Evolutionary conservation across 2,113 vertebrate genomes (phyloP).

Genomic region (Oreamnos americanus): DNA sequence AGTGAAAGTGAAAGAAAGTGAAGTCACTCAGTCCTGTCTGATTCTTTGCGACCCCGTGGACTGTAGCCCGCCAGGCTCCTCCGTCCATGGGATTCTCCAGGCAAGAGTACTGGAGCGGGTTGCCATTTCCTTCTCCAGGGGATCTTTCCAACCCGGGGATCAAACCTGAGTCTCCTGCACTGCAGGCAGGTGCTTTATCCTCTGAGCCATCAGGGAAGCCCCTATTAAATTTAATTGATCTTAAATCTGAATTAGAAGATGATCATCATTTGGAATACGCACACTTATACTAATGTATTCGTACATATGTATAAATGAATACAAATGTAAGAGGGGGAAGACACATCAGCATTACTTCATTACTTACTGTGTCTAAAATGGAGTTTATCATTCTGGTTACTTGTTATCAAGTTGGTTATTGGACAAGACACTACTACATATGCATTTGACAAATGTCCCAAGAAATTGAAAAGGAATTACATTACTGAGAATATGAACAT

Average conservation of each 20-base stretch:
- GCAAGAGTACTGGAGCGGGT: too few species aligned
- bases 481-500: neutral
- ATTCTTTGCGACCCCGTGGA: too few species aligned
- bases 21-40: too few species aligned
- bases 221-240: neutral
- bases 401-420: constrained; percentile 55
- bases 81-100: too few species aligned
- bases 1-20: too few species aligned
- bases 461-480: constrained; percentile 40
- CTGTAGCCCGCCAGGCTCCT: too few species aligned
- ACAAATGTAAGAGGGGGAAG: neutral
- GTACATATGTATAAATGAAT: neutral
- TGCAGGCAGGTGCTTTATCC: too few species aligned
- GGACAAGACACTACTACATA: constrained; percentile 20
- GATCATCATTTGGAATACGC: neutral
- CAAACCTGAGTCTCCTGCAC: too few species aligned
- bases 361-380: constrained; percentile 2
- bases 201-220: too few species aligned
- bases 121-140: too few species aligned
- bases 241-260: neutral
- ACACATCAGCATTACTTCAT: neutral
- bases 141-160: too few species aligned
- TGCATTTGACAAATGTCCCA: neutral
- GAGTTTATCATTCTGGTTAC: constrained; percentile 63
- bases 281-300: too few species aligned